Percentiles rank a stretch among this genome's conserved stretches.
Conservation (phyloP, 2,113 vertebrate genomes). For the Nannospalax galili region DNA sequence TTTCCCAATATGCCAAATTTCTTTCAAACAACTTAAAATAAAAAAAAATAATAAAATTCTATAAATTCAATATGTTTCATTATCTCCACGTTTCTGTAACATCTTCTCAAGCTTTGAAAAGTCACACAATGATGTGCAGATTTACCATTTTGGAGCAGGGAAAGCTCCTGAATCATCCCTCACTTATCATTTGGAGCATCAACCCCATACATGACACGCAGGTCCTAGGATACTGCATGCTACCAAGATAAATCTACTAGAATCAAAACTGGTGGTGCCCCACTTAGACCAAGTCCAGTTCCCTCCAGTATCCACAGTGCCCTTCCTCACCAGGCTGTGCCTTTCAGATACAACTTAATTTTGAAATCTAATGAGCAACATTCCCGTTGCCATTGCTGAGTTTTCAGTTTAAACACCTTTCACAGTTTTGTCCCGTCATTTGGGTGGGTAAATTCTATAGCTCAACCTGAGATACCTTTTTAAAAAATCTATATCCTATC, state of each 20-base stretch:
- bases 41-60: conserved; percentile 13
- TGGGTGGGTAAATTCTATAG: not conserved
- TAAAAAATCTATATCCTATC: too few species aligned
- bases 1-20: conserved; percentile 3
- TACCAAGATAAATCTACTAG: not conserved
- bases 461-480: not conserved
- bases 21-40: conserved; percentile 44
- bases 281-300: not conserved
- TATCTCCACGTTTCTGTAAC: not conserved
- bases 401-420: not conserved
- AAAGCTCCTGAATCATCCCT: not conserved
- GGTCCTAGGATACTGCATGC: too few species aligned
- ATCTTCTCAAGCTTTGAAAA: conserved; percentile 39
- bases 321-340: not conserved
- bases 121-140: not conserved
- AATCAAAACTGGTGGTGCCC: not conserved
- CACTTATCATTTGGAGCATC: not conserved
- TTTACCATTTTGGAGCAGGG: not conserved
- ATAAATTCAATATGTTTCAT: not conserved
- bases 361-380: not conserved
- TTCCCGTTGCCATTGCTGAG: not conserved
- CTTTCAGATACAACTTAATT: not conserved
- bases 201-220: not conserved
- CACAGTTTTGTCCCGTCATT: not conserved
- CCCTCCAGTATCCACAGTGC: fast-evolving